A percentile compares a stretch with the other conserved stretches of the same genome.
phyloP scores from a whole-genome alignment of 2,888 invertebrate genomes.

The Ochropacha duplaris region DNA sequence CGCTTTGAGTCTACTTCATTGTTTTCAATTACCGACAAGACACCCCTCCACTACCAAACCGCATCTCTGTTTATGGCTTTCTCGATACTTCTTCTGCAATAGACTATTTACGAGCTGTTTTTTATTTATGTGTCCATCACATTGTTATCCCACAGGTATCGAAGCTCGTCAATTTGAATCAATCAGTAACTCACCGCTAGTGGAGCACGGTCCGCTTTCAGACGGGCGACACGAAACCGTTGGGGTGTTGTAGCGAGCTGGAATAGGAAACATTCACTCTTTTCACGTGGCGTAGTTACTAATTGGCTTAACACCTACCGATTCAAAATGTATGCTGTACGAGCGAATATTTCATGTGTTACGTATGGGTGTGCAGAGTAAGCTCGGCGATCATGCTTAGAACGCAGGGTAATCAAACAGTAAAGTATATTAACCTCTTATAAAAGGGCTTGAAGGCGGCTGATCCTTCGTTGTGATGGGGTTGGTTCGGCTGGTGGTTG shows the following conservation, averaged over 20 bases:
- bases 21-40: constrained; percentile 82
- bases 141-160: constrained; percentile 25
- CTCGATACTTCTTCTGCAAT: constrained; percentile 69
- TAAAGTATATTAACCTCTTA: constrained; percentile 87
- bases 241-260: constrained; percentile 88
- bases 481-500: constrained; percentile 75
- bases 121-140: constrained; percentile 49
- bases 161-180: constrained; percentile 58
- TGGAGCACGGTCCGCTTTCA: constrained; percentile 80
- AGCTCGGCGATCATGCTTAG: constrained; percentile 4
- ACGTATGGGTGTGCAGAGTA: background rate
- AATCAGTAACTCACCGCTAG: constrained; percentile 67
- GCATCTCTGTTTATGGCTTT: constrained; percentile 71
- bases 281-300: constrained; percentile 56
- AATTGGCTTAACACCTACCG: constrained; percentile 28
- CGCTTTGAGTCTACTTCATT: constrained; percentile 74
- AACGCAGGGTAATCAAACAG: background rate
- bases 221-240: constrained; percentile 90
- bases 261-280: constrained; percentile 70
- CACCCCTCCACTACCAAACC: constrained; percentile 72
- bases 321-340: constrained; percentile 3
- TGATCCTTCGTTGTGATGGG: constrained; percentile 79
- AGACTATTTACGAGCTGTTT: constrained; percentile 64
- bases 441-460: constrained; percentile 95
- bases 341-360: constrained; percentile 1